These are phyloP conservation scores for Mus pahari DNA, from an alignment of 2,113 vertebrate genomes.

Conservation along the genomic window DNA sequence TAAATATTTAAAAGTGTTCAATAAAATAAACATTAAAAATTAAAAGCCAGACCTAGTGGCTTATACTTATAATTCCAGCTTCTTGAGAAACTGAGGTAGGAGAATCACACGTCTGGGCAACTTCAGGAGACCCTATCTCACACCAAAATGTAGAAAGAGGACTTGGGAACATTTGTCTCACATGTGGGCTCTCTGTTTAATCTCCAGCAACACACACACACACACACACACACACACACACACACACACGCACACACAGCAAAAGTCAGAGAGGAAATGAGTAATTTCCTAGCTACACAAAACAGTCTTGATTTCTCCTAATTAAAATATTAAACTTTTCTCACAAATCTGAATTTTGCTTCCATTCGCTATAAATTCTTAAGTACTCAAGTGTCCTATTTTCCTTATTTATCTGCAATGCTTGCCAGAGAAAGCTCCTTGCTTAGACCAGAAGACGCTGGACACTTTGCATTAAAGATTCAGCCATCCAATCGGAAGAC, in stretches of 20 bases:
- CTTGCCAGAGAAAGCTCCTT: not conserved
- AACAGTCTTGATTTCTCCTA: not conserved
- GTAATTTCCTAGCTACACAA: constrained; percentile 11
- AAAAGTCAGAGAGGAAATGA: constrained; percentile 11
- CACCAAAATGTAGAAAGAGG: not conserved
- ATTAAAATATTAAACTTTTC: constrained; percentile 18
- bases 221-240: too few relatives aligned
- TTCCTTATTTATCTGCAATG: not conserved
- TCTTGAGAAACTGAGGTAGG: not conserved
- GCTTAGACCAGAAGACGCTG: not conserved
- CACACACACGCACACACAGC: not conserved
- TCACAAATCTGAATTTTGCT: constrained; percentile 41
- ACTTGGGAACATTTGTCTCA: not conserved
- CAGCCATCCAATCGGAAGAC: not conserved
- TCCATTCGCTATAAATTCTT: not conserved
- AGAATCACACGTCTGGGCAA: not conserved
- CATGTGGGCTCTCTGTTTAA: not conserved
- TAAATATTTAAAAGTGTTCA: not conserved
- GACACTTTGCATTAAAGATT: not conserved
- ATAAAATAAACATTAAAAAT: not conserved
- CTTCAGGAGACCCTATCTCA: not conserved
- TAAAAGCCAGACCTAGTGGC: not conserved
- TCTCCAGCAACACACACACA: not conserved
- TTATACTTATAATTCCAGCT: not conserved
- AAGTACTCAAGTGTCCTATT: not conserved